Evolutionary conservation across 1,140 invertebrate species (phyloP).

Genomic region (Glossosoma conforme): DNA sequence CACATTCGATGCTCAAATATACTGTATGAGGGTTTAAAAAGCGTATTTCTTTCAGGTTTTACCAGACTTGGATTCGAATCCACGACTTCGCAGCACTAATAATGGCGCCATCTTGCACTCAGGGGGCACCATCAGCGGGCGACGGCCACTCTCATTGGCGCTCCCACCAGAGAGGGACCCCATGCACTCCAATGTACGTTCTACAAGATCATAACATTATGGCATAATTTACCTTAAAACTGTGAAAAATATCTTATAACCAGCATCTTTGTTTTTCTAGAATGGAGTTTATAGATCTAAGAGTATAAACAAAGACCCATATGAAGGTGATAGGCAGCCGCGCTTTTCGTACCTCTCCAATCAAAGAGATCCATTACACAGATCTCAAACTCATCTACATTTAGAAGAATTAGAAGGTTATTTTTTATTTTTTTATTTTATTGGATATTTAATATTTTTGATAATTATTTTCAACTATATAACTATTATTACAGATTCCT

Average conservation of each 20-base stretch:
- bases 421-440: background rate
- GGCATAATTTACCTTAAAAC: background rate
- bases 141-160: constrained; percentile 42
- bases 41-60: constrained; percentile 60
- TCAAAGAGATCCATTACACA: constrained; percentile 43
- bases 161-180: constrained; percentile 28
- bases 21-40: too few relatives aligned
- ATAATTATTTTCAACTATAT: background rate
- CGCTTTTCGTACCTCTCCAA: constrained; percentile 29
- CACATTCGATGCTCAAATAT: too few relatives aligned
- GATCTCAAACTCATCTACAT: constrained; percentile 46
- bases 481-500: constrained; percentile 30
- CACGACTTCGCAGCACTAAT: constrained; percentile 64
- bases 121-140: constrained; percentile 70
- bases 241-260: background rate
- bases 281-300: constrained; percentile 29
- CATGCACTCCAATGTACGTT: constrained; percentile 2
- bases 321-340: constrained; percentile 20
- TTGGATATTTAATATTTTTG: background rate
- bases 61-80: constrained; percentile 56
- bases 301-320: constrained; percentile 23
- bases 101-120: constrained; percentile 75
- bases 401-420: constrained; percentile 30
- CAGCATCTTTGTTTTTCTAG: constrained; percentile 14
- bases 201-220: background rate